These are phyloP conservation scores for Dioctria rufipes DNA, from an alignment of 2,888 invertebrate genomes.

Conservation along the genomic window DNA sequence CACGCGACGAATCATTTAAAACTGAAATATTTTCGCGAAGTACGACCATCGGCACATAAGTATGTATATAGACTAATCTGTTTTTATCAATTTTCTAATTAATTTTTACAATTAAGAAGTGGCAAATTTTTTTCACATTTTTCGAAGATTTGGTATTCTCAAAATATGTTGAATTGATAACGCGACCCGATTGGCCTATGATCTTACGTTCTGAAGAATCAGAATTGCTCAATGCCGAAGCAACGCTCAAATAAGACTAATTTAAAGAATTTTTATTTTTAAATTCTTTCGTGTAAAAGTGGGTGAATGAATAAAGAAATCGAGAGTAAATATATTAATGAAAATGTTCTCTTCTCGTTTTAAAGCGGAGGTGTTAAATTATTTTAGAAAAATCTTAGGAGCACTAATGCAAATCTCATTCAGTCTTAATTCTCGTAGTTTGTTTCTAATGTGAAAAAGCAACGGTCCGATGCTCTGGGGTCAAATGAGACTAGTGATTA, in stretches of 20 bases:
- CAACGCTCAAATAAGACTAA: constrained; percentile 4
- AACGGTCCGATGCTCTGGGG: not conserved
- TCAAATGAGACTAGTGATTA: not conserved
- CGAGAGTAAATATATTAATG: not conserved
- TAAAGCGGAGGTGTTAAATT: constrained; percentile 14
- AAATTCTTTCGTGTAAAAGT: constrained; percentile 18
- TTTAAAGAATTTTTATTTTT: constrained; percentile 18
- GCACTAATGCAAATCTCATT: constrained; percentile 8
- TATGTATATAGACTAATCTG: not conserved
- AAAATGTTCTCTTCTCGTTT: constrained; percentile 6
- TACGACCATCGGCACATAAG: not conserved
- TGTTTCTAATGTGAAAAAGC: constrained; percentile 4
- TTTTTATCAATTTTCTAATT: constrained; percentile 11
- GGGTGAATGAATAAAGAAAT: constrained; percentile 32
- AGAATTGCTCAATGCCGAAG: not conserved
- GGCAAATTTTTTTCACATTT: not conserved
- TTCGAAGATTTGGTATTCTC: not conserved
- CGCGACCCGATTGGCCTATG: not conserved
- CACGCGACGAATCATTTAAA: constrained; percentile 9
- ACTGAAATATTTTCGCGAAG: not conserved
- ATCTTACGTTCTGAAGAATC: not conserved
- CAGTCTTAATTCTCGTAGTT: not conserved
- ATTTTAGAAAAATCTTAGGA: constrained; percentile 32
- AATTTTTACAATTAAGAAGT: not conserved
- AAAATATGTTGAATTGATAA: constrained; percentile 17